Base-by-base conservation (phyloP, 2,113 vertebrate genomes). In the Peromyscus polionotus region DNA sequence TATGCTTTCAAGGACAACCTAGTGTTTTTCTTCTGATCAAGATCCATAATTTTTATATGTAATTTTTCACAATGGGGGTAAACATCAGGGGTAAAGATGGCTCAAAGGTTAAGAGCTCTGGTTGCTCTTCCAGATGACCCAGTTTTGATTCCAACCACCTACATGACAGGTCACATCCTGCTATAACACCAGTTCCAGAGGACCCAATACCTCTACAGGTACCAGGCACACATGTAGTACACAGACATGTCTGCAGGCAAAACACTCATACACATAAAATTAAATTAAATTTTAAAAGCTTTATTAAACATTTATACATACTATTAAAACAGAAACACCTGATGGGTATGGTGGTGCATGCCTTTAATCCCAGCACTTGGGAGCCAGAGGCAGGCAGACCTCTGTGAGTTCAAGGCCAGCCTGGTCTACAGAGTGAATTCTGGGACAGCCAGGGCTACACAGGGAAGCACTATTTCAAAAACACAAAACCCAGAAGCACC, bases 11-110 rank as follows among this genome's bases (percentile, higher is more conserved):
- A 76, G 90, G 17, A 39, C 7, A 28, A 28, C 45, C 42, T 92
- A 39, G 20, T 92, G 33, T 83, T 92, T 95, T 67, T 42, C 31
- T 90, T 39, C 65, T 76, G 42, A 48, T 11, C 24, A 28, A 76
- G 68, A 76, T 19, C 26, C 12, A 75, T 96, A 85, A 84, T 84
- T 95, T 97, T 94, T 90, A 95, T 68, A 84, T 7, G 45, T 2
- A 76, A 1, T 54, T 80, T 95, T 96, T 51, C 80, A 90, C 72
- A 91, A 93, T 72, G 4, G 77, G n/a, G 24, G 3, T 81, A 95
- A 90, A 70, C 45, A 86, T 93, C n/a, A 11, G 24, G 12, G 5
- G 24, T 76, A 28, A 26, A 79, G 45, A 20, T 80, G 48, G 28
- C 48, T 54, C 48, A 48, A 36, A 33, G 12, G 45, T 77, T 48